Evolutionary conservation across 2,113 vertebrate species (phyloP).

Genomic region (Alosa alosa): DNA sequence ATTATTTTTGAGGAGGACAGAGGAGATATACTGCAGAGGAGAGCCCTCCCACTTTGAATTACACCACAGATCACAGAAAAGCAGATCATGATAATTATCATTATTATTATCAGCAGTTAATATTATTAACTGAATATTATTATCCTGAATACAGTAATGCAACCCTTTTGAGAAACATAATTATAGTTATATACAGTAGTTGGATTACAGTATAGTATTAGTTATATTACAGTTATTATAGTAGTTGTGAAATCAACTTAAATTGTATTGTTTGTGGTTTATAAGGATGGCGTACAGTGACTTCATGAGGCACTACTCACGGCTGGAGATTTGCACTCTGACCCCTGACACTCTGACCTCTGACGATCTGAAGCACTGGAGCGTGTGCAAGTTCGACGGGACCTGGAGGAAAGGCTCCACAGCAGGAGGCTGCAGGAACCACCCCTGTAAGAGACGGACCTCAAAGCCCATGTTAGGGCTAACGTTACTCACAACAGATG

Average conservation of each 20-base stretch:
- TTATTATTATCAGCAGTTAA: neutral
- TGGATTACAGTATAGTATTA: too few species aligned
- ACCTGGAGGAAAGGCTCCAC: conserved; percentile 82
- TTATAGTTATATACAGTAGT: neutral
- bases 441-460: conserved; percentile 63
- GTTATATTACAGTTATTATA: neutral
- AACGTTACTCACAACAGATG: too few species aligned
- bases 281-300: conserved; percentile 81
- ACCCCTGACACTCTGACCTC: conserved; percentile 78
- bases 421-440: conserved; percentile 81
- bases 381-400: conserved; percentile 75
- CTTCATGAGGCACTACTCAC: conserved; percentile 79
- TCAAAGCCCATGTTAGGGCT: neutral
- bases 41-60: neutral
- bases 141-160: neutral
- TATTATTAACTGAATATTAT: too few species aligned
- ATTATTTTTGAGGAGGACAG: neutral
- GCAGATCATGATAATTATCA: neutral
- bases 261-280: neutral
- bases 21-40: neutral
- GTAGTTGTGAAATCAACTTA: neutral
- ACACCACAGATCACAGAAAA: neutral
- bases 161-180: neutral
- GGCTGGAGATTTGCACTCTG: conserved; percentile 86
- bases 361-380: conserved; percentile 80